Percentiles rank a stretch among this genome's conserved stretches.
These are phyloP conservation scores for Lampropteryx suffumata DNA, from an alignment of 2,888 invertebrate genomes.

Conservation along the genomic window DNA sequence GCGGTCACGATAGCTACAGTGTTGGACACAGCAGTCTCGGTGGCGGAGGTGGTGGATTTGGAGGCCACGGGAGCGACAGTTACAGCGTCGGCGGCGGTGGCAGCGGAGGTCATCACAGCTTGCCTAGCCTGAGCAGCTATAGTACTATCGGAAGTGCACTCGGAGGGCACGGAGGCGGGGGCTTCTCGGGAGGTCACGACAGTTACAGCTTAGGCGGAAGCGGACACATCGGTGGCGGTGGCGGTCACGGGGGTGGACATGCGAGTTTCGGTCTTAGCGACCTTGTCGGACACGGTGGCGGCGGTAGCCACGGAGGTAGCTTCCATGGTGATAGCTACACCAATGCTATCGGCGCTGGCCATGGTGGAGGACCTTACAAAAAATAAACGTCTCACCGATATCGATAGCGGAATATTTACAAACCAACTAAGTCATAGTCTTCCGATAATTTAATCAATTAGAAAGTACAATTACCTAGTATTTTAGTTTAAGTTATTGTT, in stretches of 20 bases:
- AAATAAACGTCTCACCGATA: slow-evolving; percentile 41
- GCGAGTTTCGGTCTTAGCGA: slow-evolving; percentile 47
- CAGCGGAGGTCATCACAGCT: slow-evolving; percentile 32
- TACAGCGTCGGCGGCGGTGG: slow-evolving; percentile 39
- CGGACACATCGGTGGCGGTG: slow-evolving; percentile 44
- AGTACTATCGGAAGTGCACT: slow-evolving; percentile 37
- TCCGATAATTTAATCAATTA: slow-evolving; percentile 43
- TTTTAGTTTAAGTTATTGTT: slow-evolving; percentile 64
- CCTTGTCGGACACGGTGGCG: slow-evolving; percentile 42
- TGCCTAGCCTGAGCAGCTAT: slow-evolving; percentile 38
- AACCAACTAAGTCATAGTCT: slow-evolving; percentile 73
- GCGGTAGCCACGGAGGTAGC: slow-evolving; percentile 40
- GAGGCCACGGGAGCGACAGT: slow-evolving; percentile 30
- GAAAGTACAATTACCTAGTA: slow-evolving; percentile 47
- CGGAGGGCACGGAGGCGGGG: slow-evolving; percentile 34
- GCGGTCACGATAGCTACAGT: slow-evolving; percentile 35
- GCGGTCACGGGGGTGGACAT: slow-evolving; percentile 43
- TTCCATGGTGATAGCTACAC: slow-evolving; percentile 70
- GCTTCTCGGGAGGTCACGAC: slow-evolving; percentile 33
- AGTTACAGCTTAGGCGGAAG: slow-evolving; percentile 39
- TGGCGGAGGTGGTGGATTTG: slow-evolving; percentile 17
- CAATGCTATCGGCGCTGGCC: slow-evolving; percentile 68
- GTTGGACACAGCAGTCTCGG: slow-evolving; percentile 1
- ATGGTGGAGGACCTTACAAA: slow-evolving; percentile 75
- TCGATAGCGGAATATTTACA: slow-evolving; percentile 25